Percentiles rank a stretch among this genome's conserved stretches.
These are phyloP conservation scores for Rallus crepitans DNA, from an alignment of 2,797 vertebrate species.

Conservation along the genomic window DNA sequence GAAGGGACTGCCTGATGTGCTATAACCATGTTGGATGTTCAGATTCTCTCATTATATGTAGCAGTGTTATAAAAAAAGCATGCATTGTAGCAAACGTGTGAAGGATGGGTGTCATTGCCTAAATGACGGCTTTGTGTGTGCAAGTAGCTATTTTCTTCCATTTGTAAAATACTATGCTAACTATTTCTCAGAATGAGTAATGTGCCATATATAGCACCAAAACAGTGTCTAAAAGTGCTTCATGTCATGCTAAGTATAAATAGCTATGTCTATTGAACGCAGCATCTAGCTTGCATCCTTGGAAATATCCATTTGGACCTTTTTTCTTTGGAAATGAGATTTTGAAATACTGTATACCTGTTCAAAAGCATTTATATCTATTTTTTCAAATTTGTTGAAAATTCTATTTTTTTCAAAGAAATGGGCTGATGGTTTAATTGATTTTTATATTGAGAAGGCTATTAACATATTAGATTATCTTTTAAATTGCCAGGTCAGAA, in stretches of 20 bases:
- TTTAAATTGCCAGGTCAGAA: neutral
- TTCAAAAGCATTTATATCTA: neutral
- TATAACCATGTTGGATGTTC: slow-evolving; percentile 61
- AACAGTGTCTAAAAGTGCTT: slow-evolving; percentile 68
- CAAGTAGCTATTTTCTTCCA: slow-evolving; percentile 74
- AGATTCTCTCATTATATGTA: slow-evolving; percentile 49
- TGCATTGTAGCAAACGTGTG: slow-evolving; percentile 43
- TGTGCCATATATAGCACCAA: slow-evolving; percentile 59
- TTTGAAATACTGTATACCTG: slow-evolving; percentile 31
- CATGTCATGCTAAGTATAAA: slow-evolving; percentile 57
- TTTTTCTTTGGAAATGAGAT: slow-evolving; percentile 46
- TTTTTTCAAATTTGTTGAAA: slow-evolving; percentile 15
- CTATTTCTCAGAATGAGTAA: slow-evolving; percentile 75
- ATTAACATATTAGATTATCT: neutral
- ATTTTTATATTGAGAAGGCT: neutral
- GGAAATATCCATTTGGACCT: slow-evolving; percentile 65
- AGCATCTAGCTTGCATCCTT: slow-evolving; percentile 43
- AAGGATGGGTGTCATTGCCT: slow-evolving; percentile 77
- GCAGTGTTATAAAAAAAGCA: slow-evolving; percentile 44
- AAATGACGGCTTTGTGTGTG: slow-evolving; percentile 77
- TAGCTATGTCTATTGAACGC: slow-evolving; percentile 61
- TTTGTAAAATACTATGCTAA: slow-evolving; percentile 76
- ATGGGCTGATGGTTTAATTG: neutral
- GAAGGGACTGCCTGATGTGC: slow-evolving; percentile 25
- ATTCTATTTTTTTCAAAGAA: neutral